phyloP scores from a whole-genome alignment of 1,140 invertebrate species.

The Sycophila sp. region DNA sequence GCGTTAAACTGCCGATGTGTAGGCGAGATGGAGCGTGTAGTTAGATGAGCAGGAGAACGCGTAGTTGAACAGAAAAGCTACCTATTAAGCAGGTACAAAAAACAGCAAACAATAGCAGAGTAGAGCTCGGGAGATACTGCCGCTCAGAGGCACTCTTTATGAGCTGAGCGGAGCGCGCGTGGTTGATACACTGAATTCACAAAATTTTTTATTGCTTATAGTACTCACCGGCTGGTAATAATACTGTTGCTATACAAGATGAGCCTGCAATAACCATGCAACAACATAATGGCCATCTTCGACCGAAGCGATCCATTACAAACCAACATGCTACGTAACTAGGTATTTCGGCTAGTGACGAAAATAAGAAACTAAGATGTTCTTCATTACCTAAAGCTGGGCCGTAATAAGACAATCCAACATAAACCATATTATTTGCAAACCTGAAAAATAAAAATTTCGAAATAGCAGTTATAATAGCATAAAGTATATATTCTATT shows the following conservation, averaged over 20 bases:
- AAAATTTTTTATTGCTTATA: too few species aligned
- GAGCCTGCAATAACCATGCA: slow-evolving; percentile 85
- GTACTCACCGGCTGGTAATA: slow-evolving; percentile 76
- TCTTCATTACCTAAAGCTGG: slow-evolving; percentile 85
- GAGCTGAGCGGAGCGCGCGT: too few species aligned
- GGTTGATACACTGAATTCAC: too few species aligned
- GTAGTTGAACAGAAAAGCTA: too few species aligned
- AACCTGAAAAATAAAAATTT: slow-evolving; percentile 61
- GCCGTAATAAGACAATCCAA: slow-evolving; percentile 87
- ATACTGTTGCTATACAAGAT: slow-evolving; percentile 83
- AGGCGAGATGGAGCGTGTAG: too few species aligned
- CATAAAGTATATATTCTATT: too few species aligned
- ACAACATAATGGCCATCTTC: slow-evolving; percentile 83
- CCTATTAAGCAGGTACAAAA: too few species aligned
- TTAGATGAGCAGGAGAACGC: too few species aligned
- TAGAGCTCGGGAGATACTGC: too few species aligned
- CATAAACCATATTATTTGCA: slow-evolving; percentile 82
- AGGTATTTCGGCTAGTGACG: slow-evolving; percentile 84
- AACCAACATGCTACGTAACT: slow-evolving; percentile 86
- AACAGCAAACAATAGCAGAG: too few species aligned
- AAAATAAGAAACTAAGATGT: slow-evolving; percentile 87
- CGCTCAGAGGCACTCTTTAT: too few species aligned
- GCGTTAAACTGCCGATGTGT: too few species aligned
- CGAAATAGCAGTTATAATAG: background rate
- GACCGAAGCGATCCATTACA: slow-evolving; percentile 84